Evolutionary conservation across 2,797 vertebrate species (phyloP), one percentile per base, ranked within the genome.

Genomic region (Lepus oiostolus): DNA sequence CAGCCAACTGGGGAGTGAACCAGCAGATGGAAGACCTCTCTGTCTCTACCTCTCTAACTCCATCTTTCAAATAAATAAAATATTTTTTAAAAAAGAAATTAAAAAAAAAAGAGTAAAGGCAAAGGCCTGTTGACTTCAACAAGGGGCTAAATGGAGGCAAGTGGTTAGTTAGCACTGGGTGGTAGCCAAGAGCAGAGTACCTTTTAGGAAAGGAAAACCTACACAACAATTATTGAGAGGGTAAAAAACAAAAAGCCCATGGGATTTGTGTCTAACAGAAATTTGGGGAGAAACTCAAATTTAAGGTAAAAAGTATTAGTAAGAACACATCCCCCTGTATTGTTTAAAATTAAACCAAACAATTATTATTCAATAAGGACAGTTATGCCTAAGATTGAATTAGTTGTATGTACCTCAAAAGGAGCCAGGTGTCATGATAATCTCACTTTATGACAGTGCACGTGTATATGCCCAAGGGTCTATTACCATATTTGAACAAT

Each of bases 161-260:
- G 16, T 60, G 9, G 13, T 74, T 77, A 81, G 58, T 74, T 77
- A 81, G 63, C 17, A 10, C 28, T 50, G 10, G 9, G 67, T 60
- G 9, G 7, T 17, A 60, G 32, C 5, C 19, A 14, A 92, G 47
- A 14, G 47, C 0, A 70, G 24, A 70, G 85, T n/a, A 30, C 3
- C 28, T 70, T 82, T 82, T 68, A 81, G 32, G 10, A 86, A 94
- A 93, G 21, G 19, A 86, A 88, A 86, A 5, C 38, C 13, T 79
- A 52, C 10, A 35, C 35, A 52, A 65, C 9, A 86, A 32, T 80
- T 80, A 32, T 82, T 71, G 26, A 81, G 32, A 74, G 28, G 42
- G 26, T 68, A 24, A 88, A 52, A 90, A 68, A 52, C 26, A 54
- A 72, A 30, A 60, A 84, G 58, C 86, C 90, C 87, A 72, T 62